Conservation (phyloP, 2,113 vertebrate genomes). For the Cygnus atratus region DNA sequence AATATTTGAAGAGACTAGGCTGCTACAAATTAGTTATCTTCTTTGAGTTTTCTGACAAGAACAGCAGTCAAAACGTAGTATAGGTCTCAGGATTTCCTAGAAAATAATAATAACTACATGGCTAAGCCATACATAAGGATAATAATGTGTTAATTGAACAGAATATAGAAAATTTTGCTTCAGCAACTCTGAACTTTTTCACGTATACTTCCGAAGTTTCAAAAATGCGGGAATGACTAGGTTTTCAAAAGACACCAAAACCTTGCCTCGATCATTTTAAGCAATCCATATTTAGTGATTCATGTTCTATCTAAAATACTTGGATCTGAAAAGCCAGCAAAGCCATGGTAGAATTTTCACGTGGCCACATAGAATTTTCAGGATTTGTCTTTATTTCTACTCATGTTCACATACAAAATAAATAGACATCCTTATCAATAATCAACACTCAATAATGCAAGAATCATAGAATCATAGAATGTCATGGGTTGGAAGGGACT, state of each 20-base stretch:
- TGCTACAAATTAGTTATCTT: not conserved
- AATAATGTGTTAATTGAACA: not conserved
- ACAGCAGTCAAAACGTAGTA: not conserved
- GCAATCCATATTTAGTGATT: not conserved
- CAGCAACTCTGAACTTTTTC: not conserved
- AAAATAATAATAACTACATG: not conserved
- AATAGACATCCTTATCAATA: not conserved
- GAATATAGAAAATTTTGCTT: not conserved
- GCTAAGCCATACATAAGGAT: not conserved
- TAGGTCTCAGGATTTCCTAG: not conserved
- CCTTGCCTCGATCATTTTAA: not conserved
- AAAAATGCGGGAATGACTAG: not conserved
- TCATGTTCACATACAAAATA: not conserved
- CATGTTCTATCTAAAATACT: not conserved
- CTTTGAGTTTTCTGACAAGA: not conserved
- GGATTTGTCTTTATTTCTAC: not conserved
- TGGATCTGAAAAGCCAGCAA: not conserved
- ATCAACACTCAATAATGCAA: not conserved
- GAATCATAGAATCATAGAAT: too few species aligned
- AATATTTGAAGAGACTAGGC: not conserved
- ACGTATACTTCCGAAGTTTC: not conserved
- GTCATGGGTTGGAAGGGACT: too few species aligned
- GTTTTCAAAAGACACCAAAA: not conserved
- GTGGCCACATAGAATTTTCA: not conserved
- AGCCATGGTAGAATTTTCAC: not conserved